Percentiles rank a stretch among this genome's conserved stretches.
These are phyloP conservation scores for Orbicella faveolata DNA, from an alignment of 64 coral and sea anemone species.

Conservation along the genomic window DNA sequence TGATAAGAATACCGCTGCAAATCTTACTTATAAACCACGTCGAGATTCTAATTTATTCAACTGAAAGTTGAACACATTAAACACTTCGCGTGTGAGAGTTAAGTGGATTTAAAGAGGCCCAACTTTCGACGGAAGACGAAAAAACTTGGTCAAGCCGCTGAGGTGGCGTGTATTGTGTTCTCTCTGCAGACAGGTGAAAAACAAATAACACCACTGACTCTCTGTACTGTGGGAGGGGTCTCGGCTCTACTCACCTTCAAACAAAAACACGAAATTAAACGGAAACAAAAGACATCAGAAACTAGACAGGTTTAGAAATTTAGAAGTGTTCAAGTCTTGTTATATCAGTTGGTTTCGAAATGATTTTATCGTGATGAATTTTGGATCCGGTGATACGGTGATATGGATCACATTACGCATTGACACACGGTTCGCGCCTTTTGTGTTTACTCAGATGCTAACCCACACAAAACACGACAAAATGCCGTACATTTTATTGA, in stretches of 20 bases:
- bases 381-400: background rate
- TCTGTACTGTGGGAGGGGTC: background rate
- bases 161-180: background rate
- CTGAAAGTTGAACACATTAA: background rate
- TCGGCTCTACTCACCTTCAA: background rate
- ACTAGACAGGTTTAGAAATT: background rate
- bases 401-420: background rate
- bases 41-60: background rate
- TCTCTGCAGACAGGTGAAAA: slow-evolving; percentile 15
- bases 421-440: background rate
- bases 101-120: background rate
- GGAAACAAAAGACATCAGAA: background rate
- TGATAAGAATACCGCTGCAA: background rate
- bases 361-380: background rate
- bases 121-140: background rate
- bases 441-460: slow-evolving; percentile 3
- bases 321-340: background rate
- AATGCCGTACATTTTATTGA: background rate
- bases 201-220: background rate
- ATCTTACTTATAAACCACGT: background rate
- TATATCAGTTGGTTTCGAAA: background rate
- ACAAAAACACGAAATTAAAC: background rate
- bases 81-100: background rate
- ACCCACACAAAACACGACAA: background rate
- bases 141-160: background rate